phyloP scores from a whole-genome alignment of 92 coral and sea anemone species.

The Zoanthus solanderi region DNA sequence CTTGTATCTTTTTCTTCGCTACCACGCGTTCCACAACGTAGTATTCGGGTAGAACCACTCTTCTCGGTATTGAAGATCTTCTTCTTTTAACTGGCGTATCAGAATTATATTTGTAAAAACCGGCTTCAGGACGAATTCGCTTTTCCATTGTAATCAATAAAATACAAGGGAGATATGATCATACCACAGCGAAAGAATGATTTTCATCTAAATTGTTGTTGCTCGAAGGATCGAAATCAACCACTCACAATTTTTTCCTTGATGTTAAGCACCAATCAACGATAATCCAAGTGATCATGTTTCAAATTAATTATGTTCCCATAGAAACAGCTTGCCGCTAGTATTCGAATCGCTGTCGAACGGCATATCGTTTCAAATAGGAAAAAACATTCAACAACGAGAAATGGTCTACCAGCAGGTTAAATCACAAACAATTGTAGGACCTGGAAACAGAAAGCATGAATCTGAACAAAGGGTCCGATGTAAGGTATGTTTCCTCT shows the following conservation, averaged over 20 bases:
- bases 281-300: constrained; percentile 12
- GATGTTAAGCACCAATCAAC: constrained; percentile 32
- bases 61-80: neutral
- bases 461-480: neutral
- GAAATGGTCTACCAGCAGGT: neutral
- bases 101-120: constrained; percentile 30
- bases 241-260: constrained; percentile 8
- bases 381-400: neutral
- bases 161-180: constrained; percentile 15
- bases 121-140: constrained; percentile 35
- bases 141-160: constrained; percentile 34
- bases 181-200: constrained; percentile 21
- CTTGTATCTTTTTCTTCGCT: constrained; percentile 19
- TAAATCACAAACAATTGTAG: too few species aligned
- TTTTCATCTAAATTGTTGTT: constrained; percentile 10
- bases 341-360: constrained; percentile 11
- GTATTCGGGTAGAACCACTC: neutral
- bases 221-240: constrained; percentile 32
- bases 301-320: constrained; percentile 18
- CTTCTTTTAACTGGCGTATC: constrained; percentile 14
- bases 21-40: constrained; percentile 22
- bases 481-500: constrained; percentile 22
- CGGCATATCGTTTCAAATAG: neutral
- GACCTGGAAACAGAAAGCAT: too few species aligned
- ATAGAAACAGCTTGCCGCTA: constrained; percentile 26